Conservation (phyloP, 2,113 vertebrate species). For the Siphamia tubifer region DNA sequence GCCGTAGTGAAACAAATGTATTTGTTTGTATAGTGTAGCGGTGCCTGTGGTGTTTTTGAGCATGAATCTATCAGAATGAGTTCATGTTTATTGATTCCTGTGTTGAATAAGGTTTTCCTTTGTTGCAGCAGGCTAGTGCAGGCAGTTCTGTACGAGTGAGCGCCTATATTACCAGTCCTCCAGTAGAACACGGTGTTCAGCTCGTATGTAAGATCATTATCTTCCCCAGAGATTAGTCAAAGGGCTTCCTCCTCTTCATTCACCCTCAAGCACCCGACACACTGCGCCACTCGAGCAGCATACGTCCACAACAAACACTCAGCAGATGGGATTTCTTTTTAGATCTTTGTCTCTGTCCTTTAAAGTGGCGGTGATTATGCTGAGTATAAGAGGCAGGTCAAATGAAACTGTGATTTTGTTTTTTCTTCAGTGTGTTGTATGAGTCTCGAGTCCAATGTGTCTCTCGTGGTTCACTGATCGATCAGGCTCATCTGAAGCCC, state of each 20-base stretch:
- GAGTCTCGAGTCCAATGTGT: neutral
- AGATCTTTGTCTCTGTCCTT: neutral
- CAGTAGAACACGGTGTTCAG: constrained; percentile 38
- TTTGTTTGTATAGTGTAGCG: neutral
- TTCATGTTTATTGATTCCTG: neutral
- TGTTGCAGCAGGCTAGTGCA: neutral
- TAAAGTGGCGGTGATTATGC: neutral
- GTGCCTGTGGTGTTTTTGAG: neutral
- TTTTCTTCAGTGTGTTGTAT: neutral
- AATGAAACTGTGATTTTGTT: neutral
- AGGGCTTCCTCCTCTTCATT: constrained; percentile 58
- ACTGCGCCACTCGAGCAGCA: constrained; percentile 50
- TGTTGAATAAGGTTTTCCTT: neutral
- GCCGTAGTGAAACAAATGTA: neutral
- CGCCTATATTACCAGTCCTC: constrained; percentile 26
- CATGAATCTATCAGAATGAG: neutral
- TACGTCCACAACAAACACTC: constrained; percentile 42
- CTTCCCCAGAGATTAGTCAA: constrained; percentile 57
- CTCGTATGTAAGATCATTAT: constrained; percentile 53
- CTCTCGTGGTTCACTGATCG: constrained; percentile 3
- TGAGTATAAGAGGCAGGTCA: neutral
- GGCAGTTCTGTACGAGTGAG: neutral
- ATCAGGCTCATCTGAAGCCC: no score
- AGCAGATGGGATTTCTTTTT: neutral
- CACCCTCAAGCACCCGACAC: constrained; percentile 47